phyloP scores from a whole-genome alignment of 2,113 vertebrate genomes.

The Protobothrops mucrosquamatus region DNA sequence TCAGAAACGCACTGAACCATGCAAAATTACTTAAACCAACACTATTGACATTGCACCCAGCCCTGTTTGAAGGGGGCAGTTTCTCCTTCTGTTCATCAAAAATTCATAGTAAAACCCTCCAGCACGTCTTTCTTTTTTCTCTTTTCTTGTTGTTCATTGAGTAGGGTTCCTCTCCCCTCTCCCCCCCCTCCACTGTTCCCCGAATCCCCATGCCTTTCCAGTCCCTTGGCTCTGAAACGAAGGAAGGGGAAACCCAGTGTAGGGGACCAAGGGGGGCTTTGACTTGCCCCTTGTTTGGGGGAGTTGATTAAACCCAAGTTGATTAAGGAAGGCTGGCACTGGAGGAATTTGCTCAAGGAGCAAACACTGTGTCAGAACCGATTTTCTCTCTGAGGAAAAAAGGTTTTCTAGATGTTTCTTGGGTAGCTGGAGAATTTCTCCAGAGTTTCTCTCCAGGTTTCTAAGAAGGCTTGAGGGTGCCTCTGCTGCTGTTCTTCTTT shows the following conservation, averaged over 20 bases:
- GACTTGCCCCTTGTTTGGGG: background rate
- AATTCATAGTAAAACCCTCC: conserved; percentile 70
- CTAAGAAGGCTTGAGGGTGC: background rate
- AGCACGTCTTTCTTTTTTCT: conserved; percentile 56
- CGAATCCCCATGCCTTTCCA: conserved; percentile 48
- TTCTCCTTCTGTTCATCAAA: conserved; percentile 64
- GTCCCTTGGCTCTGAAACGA: conserved; percentile 61
- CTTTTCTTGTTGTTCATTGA: conserved; percentile 56
- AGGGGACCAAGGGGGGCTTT: conserved; percentile 68
- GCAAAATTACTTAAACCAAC: conserved; percentile 73
- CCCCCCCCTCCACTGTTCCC: background rate
- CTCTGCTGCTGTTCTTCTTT: background rate
- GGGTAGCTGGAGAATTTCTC: background rate
- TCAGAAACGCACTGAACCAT: conserved; percentile 71
- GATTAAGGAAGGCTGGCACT: conserved; percentile 34
- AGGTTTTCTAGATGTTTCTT: background rate
- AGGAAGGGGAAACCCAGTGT: conserved; percentile 60
- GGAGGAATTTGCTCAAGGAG: background rate
- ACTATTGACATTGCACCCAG: conserved; percentile 66
- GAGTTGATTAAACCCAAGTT: conserved; percentile 60
- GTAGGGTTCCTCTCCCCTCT: background rate
- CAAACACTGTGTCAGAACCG: background rate
- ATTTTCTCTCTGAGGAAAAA: background rate
- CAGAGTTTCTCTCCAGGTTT: background rate
- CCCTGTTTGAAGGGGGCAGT: conserved; percentile 63